Conservation (phyloP, 1,140 invertebrate genomes). For the Dreissena rostriformis region DNA sequence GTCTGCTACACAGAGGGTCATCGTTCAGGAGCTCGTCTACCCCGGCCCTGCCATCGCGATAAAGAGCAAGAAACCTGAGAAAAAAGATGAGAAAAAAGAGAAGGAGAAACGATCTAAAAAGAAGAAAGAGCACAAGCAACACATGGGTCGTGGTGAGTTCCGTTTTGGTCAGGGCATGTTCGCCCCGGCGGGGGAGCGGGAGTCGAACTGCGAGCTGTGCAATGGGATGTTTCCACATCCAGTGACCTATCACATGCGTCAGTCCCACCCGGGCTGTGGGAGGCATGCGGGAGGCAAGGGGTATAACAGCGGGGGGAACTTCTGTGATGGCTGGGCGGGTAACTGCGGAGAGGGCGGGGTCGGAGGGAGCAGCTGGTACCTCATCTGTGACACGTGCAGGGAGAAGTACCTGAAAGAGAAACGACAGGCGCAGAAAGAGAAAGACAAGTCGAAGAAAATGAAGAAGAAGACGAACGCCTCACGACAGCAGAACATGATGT, state of each 20-base stretch:
- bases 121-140: slow-evolving; percentile 82
- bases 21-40: slow-evolving; percentile 84
- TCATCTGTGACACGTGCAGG: slow-evolving; percentile 94
- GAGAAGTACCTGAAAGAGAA: slow-evolving; percentile 89
- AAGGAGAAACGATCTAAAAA: slow-evolving; percentile 78
- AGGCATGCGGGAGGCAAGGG: slow-evolving; percentile 92
- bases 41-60: slow-evolving; percentile 78
- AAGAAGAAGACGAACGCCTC: slow-evolving; percentile 76
- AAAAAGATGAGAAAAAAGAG: slow-evolving; percentile 80
- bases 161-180: slow-evolving; percentile 68
- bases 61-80: slow-evolving; percentile 82
- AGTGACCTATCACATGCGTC: slow-evolving; percentile 95
- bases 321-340: slow-evolving; percentile 93
- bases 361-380: slow-evolving; percentile 93
- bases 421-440: slow-evolving; percentile 79
- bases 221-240: slow-evolving; percentile 88
- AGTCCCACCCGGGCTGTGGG: slow-evolving; percentile 94
- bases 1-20: slow-evolving; percentile 84
- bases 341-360: slow-evolving; percentile 94
- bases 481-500: slow-evolving; percentile 72
- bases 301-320: slow-evolving; percentile 92
- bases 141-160: slow-evolving; percentile 67
- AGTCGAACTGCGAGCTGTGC: slow-evolving; percentile 93
- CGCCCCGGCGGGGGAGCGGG: slow-evolving; percentile 78
- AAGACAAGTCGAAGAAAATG: slow-evolving; percentile 79